Evolutionary conservation across 2,113 vertebrate species (phyloP), one percentile per base, ranked within the genome.

Genomic region (Butorides virescens): DNA sequence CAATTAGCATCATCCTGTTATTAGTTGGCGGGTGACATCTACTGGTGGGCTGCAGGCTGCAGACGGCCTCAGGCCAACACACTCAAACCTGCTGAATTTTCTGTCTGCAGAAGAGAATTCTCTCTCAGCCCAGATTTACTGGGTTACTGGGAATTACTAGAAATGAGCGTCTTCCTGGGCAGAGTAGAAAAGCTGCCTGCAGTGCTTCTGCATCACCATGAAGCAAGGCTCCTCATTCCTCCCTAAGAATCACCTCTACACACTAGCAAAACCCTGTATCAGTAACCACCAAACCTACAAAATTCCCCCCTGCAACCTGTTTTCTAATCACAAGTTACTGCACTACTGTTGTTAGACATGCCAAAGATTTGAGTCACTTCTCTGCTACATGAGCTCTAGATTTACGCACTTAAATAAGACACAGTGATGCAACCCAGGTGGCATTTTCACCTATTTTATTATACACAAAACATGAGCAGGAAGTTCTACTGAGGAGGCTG

Each of bases 401-500:
- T 36, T 74, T 61, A 56, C 29, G 76, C 19, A 32, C 50, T 74
- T 46, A 66, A 97, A 80, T 36, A 77, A 73, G 71, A 95, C 30
- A 73, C 52, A 30, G 36, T 20, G 72, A 95, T 20, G 70, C 27
- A 66, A 62, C 47, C 1, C 52, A 56, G 42, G 39, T 91, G 92
- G 91, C 72, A 58, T 97, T 98, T 98, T 98, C 88, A 97, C 91
- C 85, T 96, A 79, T 97, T 99, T 99, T 99, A 99, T 99, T 99
- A 97, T 98, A 99, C 98, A 99, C 97, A 98, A 98, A 97, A 97
- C 66, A 94, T 56, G 78, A 92, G 79, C 82, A 96, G 97, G 32
- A 82, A 78, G 68, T 90, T 97, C 98, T 98, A 99, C 98, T 99
- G 99, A 89, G 99, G 99, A 85, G 99, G 99, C 97, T 99, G 99